A percentile compares a stretch with the other conserved stretches of the same genome.
phyloP scores from a whole-genome alignment of 2,888 invertebrate species.

The Strigamia transsilvanica region DNA sequence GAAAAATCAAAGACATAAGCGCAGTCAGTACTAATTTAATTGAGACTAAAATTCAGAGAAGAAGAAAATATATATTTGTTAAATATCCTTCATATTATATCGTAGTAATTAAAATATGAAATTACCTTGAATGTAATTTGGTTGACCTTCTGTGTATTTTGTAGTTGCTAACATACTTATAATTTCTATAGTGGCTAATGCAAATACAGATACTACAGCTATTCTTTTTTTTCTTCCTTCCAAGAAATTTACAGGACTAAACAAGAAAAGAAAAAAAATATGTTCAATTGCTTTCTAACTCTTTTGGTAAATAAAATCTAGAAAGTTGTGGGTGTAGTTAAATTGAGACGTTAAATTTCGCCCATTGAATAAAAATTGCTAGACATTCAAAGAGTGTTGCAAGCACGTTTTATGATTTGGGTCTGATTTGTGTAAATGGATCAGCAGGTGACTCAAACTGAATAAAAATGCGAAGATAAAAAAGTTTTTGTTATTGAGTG shows the following conservation, averaged over 20 bases:
- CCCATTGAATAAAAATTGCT: too few species aligned
- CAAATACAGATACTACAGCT: background rate
- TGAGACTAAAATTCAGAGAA: background rate
- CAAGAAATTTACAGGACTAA: slow-evolving; percentile 18
- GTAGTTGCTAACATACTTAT: slow-evolving; percentile 12
- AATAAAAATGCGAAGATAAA: too few species aligned
- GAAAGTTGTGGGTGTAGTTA: too few species aligned
- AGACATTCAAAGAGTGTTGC: too few species aligned
- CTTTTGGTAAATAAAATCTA: background rate
- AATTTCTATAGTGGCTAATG: slow-evolving; percentile 24
- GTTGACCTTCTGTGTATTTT: background rate
- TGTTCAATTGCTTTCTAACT: background rate
- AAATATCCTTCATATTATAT: too few species aligned
- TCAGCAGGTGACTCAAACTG: too few species aligned
- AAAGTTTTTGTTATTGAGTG: too few species aligned
- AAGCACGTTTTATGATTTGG: too few species aligned
- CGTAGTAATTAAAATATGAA: background rate
- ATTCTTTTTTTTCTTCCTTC: slow-evolving; percentile 24
- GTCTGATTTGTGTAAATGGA: too few species aligned
- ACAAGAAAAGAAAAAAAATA: background rate
- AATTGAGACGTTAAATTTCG: too few species aligned
- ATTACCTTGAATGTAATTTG: slow-evolving; percentile 14
- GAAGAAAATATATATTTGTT: background rate
- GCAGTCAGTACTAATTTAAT: slow-evolving; percentile 27
- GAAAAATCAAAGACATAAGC: background rate